Base-by-base conservation (phyloP, 2,888 invertebrate species). In the Hypolimnas misippus region DNA sequence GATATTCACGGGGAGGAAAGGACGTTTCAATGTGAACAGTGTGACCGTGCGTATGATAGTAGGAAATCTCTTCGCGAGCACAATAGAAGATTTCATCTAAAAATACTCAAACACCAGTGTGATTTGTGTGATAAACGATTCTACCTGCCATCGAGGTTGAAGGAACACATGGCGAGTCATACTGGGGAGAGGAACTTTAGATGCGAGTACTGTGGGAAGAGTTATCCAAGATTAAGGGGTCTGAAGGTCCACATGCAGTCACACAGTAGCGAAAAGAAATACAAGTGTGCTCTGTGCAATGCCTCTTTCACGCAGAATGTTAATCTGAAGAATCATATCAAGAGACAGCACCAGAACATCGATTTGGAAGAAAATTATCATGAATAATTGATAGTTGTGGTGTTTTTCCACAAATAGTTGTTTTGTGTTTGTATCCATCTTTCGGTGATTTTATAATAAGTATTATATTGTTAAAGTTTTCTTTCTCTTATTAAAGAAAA, bases 261-360 rank as follows among this genome's bases (percentile, higher is more conserved):
- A 0, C 94, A 94, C 60, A 88, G 80, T 0, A 88, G 84, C 0
- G 93, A 93, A 60, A 89, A 92, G 59, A 92, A 92, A n/a, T 93
- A 86, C 64, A 82, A 88, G 1, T 94, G 94, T 67, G 73, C 81
- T 0, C 10, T 87, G 44, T 94, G 94, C 63, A 88, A 81, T 12
- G 89, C 92, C 0, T 85, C 92, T 0, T 94, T 94, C 67, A 92
- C 93, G 0, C 93, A 93, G 35, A 92, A 92, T 68, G 86, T 92
- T 5, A 93, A 93, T 69, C 77, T 94, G 64, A 94, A 92, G 73
- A 92, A 92, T 66, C 94, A 94, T 70, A 86, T 93, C 74, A 93
- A 93, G 57, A 79, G 83, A 12, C 85, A 87, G 17, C 89, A 89
- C 66, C 85, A 84, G 62, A 77, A 71, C 21, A 66, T 81, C 53